phyloP scores from a whole-genome alignment of 2,797 vertebrate genomes.

The Graptemys geographica region DNA sequence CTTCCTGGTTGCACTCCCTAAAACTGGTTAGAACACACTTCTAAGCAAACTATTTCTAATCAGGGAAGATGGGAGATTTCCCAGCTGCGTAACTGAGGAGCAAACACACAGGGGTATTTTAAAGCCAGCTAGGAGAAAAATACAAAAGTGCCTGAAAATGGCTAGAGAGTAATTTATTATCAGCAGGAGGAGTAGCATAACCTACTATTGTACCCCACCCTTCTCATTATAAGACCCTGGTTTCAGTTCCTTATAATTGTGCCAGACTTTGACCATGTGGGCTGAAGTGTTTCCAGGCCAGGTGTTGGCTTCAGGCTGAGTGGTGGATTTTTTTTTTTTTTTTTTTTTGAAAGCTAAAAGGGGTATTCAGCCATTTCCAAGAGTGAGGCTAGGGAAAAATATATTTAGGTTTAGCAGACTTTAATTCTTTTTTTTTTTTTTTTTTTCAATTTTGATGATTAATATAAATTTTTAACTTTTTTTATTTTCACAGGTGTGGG shows the following conservation, averaged over 20 bases:
- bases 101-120: fast-evolving
- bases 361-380: too few relatives aligned
- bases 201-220: neutral
- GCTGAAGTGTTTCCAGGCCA: neutral
- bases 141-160: neutral
- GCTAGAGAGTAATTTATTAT: neutral
- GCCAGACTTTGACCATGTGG: neutral
- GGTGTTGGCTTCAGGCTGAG: neutral
- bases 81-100: fast-evolving
- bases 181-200: neutral
- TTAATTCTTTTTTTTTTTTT: neutral
- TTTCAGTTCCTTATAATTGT: neutral
- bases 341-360: neutral
- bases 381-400: neutral
- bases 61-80: fast-evolving
- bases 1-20: neutral
- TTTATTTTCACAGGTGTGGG: neutral
- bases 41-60: neutral
- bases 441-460: neutral
- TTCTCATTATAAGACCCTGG: neutral
- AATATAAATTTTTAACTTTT: neutral
- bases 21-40: neutral
- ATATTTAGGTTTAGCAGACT: neutral
- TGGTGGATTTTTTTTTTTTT: too few relatives aligned
- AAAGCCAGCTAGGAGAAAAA: neutral